Base-by-base conservation (phyloP, 2,113 vertebrate species). In the Murina feae region DNA sequence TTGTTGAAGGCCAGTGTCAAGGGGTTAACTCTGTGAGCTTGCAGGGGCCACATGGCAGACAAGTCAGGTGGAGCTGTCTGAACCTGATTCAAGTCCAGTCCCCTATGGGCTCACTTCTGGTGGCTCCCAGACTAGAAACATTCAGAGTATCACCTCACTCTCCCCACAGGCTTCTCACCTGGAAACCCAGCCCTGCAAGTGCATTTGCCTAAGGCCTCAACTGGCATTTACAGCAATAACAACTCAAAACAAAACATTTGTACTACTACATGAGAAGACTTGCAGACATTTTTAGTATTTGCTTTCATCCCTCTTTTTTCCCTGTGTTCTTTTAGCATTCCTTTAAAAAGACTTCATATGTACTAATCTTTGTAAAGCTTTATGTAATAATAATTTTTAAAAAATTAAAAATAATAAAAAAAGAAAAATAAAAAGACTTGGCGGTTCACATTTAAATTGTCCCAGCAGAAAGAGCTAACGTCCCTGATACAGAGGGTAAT, bases 291-390 rank as follows among this genome's bases (percentile, higher is more conserved):
- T 92, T 93, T 53, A 83, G 75, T 42, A 86, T 83, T 69, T 82
- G 4, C 47, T 63, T 72, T 58, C 16, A 79, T 65, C 53, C 2
- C 1, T 71, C 51, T 88, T 93, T 95, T 71, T 39, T 35, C 4
- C 18, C 6, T 32, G 6, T 81, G 37, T 71, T 79, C 35, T 86
- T 72, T 91, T 16, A 91, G 35, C 14, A 89, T 91, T 95, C 10
- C 35, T 72, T 93, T 58, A 37, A 93, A 74, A 92, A 86, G 42
- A 69, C 20, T n/a, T n/a, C n/a, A n/a, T n/a, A n/a, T n/a, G n/a
- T n/a, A n/a, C n/a, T n/a, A n/a, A n/a, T n/a, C n/a, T n/a, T n/a
- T n/a, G n/a, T n/a, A n/a, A n/a, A n/a, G n/a, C n/a, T n/a, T n/a
- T n/a, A n/a, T n/a, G n/a, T n/a, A n/a, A n/a, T n/a, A n/a, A n/a